phyloP scores from a whole-genome alignment of 1,140 invertebrate genomes.

The Augochlora pura region DNA sequence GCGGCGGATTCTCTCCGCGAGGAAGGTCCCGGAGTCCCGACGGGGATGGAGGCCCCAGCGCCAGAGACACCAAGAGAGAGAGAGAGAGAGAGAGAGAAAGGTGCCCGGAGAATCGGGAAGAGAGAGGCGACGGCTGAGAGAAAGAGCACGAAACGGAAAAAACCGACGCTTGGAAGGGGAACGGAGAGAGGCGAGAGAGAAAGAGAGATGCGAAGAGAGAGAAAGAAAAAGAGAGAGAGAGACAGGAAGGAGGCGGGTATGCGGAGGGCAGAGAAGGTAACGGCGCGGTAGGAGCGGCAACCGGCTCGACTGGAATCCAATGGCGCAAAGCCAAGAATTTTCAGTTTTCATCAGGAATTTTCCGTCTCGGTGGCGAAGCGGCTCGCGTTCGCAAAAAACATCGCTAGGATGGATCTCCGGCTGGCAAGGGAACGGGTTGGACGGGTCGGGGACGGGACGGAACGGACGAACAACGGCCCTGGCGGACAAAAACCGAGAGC shows the following conservation, averaged over 20 bases:
- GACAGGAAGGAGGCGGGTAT: conserved; percentile 28
- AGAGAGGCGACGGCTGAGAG: no score
- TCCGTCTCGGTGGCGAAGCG: conserved; percentile 18
- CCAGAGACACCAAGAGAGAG: no score
- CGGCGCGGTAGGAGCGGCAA: conserved; percentile 74
- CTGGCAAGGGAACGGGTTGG: background rate
- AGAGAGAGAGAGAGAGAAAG: no score
- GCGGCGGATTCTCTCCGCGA: no score
- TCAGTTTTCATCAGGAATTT: conserved; percentile 51
- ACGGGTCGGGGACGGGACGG: background rate
- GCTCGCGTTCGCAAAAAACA: conserved; percentile 26
- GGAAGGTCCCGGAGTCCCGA: no score
- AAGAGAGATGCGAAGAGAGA: no score
- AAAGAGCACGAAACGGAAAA: no score
- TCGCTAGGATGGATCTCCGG: background rate
- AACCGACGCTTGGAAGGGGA: no score
- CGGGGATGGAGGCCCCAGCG: no score
- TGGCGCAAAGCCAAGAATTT: conserved; percentile 70
- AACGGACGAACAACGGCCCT: conserved; percentile 14
- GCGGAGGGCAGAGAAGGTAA: conserved; percentile 64
- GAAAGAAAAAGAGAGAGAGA: no score
- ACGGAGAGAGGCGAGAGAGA: no score
- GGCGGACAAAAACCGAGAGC: conserved; percentile 4
- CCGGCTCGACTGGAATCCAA: conserved; percentile 75
- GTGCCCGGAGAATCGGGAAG: no score